A percentile compares a stretch with the other conserved stretches of the same genome.
These are phyloP conservation scores for Gyrodactylus bullatarudis DNA, from an alignment of 1,140 invertebrate species.

Conservation along the genomic window DNA sequence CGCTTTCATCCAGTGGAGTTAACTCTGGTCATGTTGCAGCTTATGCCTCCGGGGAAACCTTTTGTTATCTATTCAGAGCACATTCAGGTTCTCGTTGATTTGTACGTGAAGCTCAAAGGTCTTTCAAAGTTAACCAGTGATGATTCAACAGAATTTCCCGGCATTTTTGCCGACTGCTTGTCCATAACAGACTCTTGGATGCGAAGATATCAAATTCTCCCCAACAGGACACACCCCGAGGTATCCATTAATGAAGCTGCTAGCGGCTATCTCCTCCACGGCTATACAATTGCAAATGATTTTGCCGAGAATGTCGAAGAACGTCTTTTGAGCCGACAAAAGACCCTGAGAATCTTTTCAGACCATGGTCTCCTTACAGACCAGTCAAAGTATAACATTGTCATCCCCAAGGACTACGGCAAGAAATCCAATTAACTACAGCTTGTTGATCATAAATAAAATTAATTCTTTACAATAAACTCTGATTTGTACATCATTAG, in stretches of 20 bases:
- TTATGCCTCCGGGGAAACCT: slow-evolving; percentile 37
- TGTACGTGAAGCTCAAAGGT: not conserved
- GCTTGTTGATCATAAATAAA: no score
- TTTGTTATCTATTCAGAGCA: slow-evolving; percentile 44
- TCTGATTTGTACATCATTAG: no score
- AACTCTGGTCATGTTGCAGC: slow-evolving; percentile 33
- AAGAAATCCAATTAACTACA: no score
- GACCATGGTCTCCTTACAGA: not conserved
- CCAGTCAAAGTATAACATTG: not conserved
- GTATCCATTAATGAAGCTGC: slow-evolving; percentile 37
- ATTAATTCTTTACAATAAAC: no score
- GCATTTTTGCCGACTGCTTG: slow-evolving; percentile 21
- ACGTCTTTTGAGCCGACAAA: not conserved
- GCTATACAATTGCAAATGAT: not conserved
- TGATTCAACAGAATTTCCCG: not conserved
- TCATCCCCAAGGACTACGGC: no score
- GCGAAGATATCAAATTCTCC: slow-evolving; percentile 50
- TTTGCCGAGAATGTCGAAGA: not conserved
- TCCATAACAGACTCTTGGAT: slow-evolving; percentile 48
- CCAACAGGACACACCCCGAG: slow-evolving; percentile 44
- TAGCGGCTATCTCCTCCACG: slow-evolving; percentile 18
- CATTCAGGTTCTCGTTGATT: slow-evolving; percentile 24
- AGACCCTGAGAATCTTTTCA: not conserved
- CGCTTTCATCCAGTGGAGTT: slow-evolving; percentile 51
- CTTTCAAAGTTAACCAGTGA: slow-evolving; percentile 5